These are phyloP conservation scores for Bagarius yarrelli DNA, from an alignment of 2,113 vertebrate species.

Conservation along the genomic window DNA sequence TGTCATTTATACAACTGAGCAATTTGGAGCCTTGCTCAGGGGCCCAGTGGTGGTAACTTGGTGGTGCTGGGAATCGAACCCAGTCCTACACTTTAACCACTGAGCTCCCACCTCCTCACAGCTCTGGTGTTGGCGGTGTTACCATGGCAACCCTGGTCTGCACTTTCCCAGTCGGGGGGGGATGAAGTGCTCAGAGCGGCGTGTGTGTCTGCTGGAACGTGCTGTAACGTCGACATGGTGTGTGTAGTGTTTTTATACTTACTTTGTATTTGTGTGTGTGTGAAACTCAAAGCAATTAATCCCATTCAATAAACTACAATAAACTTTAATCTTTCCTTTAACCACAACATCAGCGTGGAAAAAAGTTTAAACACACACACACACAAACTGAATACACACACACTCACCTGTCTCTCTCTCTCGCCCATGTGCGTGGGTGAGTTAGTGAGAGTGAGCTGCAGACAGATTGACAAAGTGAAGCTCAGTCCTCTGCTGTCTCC, in stretches of 20 bases:
- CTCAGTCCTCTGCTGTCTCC: conserved; percentile 66
- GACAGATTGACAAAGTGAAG: conserved; percentile 53
- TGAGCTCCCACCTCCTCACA: too few species aligned
- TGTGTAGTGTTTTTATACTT: conserved; percentile 70
- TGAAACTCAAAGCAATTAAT: conserved; percentile 62
- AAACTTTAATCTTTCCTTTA: conserved; percentile 55
- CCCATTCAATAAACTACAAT: conserved; percentile 78
- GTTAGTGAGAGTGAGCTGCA: conserved; percentile 57
- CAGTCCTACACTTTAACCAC: too few species aligned
- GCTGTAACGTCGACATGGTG: conserved; percentile 3
- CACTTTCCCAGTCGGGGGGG: not conserved
- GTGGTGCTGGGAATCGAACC: too few species aligned
- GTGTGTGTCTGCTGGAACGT: conserved; percentile 14
- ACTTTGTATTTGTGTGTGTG: conserved; percentile 65
- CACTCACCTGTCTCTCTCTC: not conserved
- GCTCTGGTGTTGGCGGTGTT: conserved; percentile 1
- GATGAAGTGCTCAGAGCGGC: not conserved
- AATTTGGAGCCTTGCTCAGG: too few species aligned
- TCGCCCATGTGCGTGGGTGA: not conserved
- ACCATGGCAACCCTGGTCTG: not conserved
- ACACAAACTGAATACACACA: not conserved
- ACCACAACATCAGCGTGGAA: not conserved
- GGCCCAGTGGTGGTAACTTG: too few species aligned
- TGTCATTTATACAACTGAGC: too few species aligned
- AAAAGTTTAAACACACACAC: not conserved